Conservation (phyloP, 2,113 vertebrate genomes). For the Pogonocichla stellata region DNA sequence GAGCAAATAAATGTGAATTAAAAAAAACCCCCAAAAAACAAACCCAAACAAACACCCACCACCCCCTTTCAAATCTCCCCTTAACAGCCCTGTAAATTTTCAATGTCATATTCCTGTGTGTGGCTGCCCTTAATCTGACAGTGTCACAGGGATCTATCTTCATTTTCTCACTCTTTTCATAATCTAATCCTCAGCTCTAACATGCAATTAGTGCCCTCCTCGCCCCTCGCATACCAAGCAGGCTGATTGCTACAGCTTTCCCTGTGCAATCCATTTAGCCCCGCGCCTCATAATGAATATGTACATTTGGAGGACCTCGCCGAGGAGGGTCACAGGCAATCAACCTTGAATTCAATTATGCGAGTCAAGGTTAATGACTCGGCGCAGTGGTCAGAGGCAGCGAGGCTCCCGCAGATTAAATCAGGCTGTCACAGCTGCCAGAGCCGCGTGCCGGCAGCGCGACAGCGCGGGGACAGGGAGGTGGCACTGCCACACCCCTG, state of each 20-base stretch:
- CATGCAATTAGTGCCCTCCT: slow-evolving; percentile 99
- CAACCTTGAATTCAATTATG: slow-evolving; percentile 99
- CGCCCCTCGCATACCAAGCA: slow-evolving; percentile 85
- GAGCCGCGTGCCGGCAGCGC: slow-evolving; percentile 36
- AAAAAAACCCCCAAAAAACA: background rate
- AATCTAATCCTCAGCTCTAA: slow-evolving; percentile 98
- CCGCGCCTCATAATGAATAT: slow-evolving; percentile 94
- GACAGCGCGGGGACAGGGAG: slow-evolving; percentile 74
- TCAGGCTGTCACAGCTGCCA: slow-evolving; percentile 92
- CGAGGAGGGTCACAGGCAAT: slow-evolving; percentile 97
- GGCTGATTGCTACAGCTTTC: slow-evolving; percentile 92
- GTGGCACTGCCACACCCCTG: slow-evolving; percentile 67
- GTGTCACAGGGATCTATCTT: slow-evolving; percentile 97
- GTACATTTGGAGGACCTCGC: slow-evolving; percentile 95
- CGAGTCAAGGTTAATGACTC: slow-evolving; percentile 99
- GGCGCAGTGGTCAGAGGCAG: slow-evolving; percentile 94
- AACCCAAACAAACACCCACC: background rate
- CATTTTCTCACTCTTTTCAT: slow-evolving; percentile 99
- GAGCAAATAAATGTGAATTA: slow-evolving; percentile 16
- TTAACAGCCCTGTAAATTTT: slow-evolving; percentile 85
- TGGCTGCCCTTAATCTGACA: slow-evolving; percentile 96
- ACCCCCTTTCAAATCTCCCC: slow-evolving; percentile 49
- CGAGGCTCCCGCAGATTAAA: slow-evolving; percentile 90
- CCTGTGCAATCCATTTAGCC: slow-evolving; percentile 98
- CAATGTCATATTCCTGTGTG: slow-evolving; percentile 75